These are phyloP conservation scores for Aphidius gifuensis DNA, from an alignment of 1,140 invertebrate species.

Conservation along the genomic window DNA sequence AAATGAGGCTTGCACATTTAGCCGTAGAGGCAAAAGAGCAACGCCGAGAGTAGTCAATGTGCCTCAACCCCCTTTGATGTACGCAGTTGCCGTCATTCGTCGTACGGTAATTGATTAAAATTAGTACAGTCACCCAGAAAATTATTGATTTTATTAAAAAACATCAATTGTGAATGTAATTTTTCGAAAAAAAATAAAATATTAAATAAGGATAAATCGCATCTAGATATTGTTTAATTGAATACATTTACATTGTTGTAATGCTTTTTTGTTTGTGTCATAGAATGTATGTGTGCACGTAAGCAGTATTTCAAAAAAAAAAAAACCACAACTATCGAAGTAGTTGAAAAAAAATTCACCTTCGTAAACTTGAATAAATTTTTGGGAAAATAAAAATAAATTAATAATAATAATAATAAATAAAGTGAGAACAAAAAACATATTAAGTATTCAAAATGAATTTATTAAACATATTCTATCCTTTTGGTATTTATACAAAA, in stretches of 20 bases:
- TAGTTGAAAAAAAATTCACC: conserved; percentile 1
- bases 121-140: too few species aligned
- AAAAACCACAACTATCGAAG: not conserved
- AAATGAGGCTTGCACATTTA: too few species aligned
- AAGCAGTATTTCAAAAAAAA: conserved; percentile 3
- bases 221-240: not conserved
- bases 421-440: not conserved
- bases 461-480: not conserved
- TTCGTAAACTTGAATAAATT: conserved; percentile 11
- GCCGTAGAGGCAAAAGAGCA: too few species aligned
- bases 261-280: conserved; percentile 1
- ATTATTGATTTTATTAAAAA: not conserved
- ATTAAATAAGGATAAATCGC: not conserved
- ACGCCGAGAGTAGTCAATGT: too few species aligned
- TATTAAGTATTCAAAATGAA: too few species aligned
- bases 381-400: conserved; percentile 8
- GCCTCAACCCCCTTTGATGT: too few species aligned
- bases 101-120: too few species aligned
- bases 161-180: not conserved
- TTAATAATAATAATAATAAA: conserved; percentile 5
- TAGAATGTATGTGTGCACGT: conserved; percentile 14
- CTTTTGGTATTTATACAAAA: not conserved
- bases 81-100: too few species aligned
- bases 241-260: not conserved
- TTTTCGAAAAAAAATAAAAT: not conserved